Conservation (phyloP, 2,797 vertebrate genomes). For the Tadarida brasiliensis region DNA sequence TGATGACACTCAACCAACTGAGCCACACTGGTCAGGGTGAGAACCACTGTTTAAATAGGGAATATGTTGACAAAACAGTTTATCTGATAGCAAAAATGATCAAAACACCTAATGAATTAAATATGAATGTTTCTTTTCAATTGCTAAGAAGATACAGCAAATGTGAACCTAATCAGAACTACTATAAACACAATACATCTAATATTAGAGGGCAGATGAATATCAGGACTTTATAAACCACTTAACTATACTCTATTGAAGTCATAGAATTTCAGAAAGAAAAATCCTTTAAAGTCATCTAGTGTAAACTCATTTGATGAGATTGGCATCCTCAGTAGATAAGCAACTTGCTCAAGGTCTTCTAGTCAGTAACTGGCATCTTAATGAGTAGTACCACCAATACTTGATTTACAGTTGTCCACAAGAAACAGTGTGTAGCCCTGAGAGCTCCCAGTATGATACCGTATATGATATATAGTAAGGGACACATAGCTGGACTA, state of each 20-base stretch:
- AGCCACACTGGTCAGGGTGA: neutral
- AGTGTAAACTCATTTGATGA: neutral
- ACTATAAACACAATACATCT: neutral
- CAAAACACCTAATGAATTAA: neutral
- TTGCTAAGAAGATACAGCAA: slow-evolving; percentile 15
- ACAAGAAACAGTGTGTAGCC: neutral
- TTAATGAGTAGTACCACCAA: neutral
- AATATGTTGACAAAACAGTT: neutral
- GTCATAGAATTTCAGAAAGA: neutral
- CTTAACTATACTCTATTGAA: neutral
- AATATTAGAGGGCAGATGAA: neutral
- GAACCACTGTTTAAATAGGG: neutral
- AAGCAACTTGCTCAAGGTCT: neutral
- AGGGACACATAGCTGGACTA: neutral
- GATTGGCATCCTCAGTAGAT: neutral
- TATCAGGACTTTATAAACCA: slow-evolving; percentile 1
- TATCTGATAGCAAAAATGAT: neutral
- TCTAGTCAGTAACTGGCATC: neutral
- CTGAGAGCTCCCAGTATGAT: neutral
- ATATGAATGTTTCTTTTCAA: neutral
- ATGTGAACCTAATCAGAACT: neutral
- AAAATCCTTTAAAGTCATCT: neutral
- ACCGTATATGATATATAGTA: neutral
- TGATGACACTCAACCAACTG: too few species aligned
- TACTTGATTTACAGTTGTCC: neutral